Conservation (phyloP, 2,797 vertebrate genomes). For the Mycteria americana region DNA sequence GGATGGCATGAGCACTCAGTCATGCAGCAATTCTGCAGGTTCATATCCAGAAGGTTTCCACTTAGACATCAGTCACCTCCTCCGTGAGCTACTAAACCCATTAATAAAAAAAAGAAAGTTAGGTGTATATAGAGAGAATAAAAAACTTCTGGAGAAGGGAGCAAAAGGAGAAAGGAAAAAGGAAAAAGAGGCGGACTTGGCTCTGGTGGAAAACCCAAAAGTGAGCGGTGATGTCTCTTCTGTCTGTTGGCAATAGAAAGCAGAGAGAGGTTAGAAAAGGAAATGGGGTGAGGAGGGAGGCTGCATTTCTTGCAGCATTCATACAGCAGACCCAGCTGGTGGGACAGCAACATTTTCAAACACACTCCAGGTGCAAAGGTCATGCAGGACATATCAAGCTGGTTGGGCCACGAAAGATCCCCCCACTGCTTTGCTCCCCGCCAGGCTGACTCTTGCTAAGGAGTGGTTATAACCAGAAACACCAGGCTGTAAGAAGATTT, state of each 20-base stretch:
- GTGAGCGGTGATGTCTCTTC: not conserved
- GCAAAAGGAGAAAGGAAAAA: too few relatives aligned
- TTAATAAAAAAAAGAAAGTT: not conserved
- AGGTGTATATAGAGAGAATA: not conserved
- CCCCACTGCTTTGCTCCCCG: not conserved
- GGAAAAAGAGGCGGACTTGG: not conserved
- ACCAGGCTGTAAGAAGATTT: not conserved
- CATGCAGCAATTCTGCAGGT: not conserved
- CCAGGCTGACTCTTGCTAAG: not conserved
- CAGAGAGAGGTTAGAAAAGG: not conserved
- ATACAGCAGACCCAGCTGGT: not conserved
- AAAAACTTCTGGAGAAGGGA: not conserved
- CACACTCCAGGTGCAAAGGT: not conserved
- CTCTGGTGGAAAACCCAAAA: not conserved
- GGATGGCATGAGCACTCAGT: not conserved
- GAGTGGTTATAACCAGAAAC: not conserved
- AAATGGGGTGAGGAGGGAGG: not conserved
- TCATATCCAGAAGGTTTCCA: not conserved
- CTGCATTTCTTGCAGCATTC: not conserved
- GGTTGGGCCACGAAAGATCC: not conserved
- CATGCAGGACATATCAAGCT: not conserved
- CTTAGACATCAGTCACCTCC: not conserved
- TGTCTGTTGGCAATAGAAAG: not conserved
- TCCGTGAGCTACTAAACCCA: not conserved
- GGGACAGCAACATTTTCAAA: not conserved